Percentiles rank a stretch among this genome's conserved stretches.
Conservation (phyloP, 2,797 vertebrate species). For the Hydrophis major region DNA sequence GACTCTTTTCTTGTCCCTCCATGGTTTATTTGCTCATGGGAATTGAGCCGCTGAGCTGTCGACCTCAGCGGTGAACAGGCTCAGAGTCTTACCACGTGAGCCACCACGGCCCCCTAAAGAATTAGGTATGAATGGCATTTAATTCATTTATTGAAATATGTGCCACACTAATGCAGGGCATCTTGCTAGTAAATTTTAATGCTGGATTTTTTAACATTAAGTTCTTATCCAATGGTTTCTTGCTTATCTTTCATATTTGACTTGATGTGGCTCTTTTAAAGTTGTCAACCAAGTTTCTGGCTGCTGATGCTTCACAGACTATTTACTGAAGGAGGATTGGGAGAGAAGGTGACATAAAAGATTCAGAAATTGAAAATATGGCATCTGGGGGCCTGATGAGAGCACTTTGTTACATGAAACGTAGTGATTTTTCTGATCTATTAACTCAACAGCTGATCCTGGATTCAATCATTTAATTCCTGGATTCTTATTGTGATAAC, state of each 20-base stretch:
- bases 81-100: too few relatives aligned
- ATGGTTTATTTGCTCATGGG: too few relatives aligned
- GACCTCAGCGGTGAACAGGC: too few relatives aligned
- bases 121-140: not conserved
- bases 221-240: not conserved
- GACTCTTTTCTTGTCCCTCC: too few relatives aligned
- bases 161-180: not conserved
- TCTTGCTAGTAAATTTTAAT: not conserved
- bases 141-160: not conserved
- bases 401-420: not conserved
- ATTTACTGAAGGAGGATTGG: not conserved
- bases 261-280: not conserved
- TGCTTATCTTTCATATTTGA: not conserved
- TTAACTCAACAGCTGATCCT: not conserved
- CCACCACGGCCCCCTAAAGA: not conserved
- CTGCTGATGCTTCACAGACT: not conserved
- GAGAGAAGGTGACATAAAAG: not conserved
- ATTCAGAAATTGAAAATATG: not conserved
- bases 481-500: not conserved
- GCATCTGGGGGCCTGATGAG: too few relatives aligned
- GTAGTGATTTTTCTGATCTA: not conserved
- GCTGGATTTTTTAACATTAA: not conserved
- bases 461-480: not conserved
- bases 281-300: not conserved
- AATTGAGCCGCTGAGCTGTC: too few relatives aligned